These are phyloP conservation scores for Xanthia icteritia DNA, from an alignment of 2,888 invertebrate species.

Conservation along the genomic window DNA sequence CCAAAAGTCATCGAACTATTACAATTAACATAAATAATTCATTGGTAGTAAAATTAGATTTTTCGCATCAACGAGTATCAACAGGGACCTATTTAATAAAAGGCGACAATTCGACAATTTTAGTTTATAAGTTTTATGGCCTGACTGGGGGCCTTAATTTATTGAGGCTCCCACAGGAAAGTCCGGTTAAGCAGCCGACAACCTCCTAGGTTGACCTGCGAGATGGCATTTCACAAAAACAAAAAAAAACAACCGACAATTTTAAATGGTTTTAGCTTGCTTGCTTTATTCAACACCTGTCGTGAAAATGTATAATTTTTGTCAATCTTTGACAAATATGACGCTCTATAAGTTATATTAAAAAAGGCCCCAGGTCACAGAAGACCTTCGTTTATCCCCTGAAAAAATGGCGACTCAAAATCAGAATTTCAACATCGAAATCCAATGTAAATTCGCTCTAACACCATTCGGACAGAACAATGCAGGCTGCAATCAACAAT, in stretches of 20 bases:
- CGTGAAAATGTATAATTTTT: not conserved
- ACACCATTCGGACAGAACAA: constrained; percentile 78
- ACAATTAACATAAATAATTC: constrained; percentile 5
- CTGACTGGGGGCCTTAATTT: too few species aligned
- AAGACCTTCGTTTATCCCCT: too few species aligned
- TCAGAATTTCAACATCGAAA: constrained; percentile 30
- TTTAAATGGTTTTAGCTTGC: not conserved
- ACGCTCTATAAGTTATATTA: not conserved
- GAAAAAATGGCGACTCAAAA: not conserved
- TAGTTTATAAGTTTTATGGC: too few species aligned
- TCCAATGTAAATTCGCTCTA: constrained; percentile 70
- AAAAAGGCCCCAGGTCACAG: too few species aligned
- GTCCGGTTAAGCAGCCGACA: too few species aligned
- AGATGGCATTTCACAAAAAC: too few species aligned
- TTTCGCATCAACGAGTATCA: not conserved
- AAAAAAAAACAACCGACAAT: not conserved
- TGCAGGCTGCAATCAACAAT: constrained; percentile 81
- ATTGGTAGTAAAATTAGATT: too few species aligned
- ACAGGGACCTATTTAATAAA: not conserved
- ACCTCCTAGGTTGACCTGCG: too few species aligned
- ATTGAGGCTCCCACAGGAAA: too few species aligned
- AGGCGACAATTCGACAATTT: not conserved
- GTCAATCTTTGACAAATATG: not conserved
- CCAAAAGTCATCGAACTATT: constrained; percentile 40
- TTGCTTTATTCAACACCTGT: not conserved